phyloP scores from a whole-genome alignment of 2,113 vertebrate species.

The Orcinus orca region DNA sequence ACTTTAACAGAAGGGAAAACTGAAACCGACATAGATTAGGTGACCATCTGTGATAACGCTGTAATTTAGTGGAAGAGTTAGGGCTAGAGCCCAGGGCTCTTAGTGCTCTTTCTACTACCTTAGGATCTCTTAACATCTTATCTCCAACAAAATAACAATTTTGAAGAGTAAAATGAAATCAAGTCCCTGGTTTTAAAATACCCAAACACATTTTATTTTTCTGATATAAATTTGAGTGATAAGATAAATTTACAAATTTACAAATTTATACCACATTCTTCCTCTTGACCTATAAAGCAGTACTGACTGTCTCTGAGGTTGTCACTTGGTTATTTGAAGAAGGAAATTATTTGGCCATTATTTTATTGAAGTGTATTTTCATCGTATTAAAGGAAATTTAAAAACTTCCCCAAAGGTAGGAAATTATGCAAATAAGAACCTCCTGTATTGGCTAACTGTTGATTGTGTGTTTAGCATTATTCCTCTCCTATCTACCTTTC shows the following conservation, averaged over 20 bases:
- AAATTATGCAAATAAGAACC: not conserved
- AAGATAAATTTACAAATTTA: not conserved
- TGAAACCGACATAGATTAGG: not conserved
- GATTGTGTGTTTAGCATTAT: not conserved
- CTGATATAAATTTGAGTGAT: not conserved
- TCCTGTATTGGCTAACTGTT: not conserved
- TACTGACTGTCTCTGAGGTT: not conserved
- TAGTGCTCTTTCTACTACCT: not conserved
- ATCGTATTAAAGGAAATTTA: not conserved
- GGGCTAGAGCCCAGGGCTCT: not conserved
- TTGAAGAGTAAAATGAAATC: not conserved
- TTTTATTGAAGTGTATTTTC: not conserved
- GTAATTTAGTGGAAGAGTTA: not conserved
- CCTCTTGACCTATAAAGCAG: not conserved
- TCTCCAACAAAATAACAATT: not conserved
- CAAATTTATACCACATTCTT: not conserved
- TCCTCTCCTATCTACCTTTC: not conserved
- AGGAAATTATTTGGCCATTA: not conserved
- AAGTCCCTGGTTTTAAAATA: not conserved
- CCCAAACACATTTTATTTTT: not conserved
- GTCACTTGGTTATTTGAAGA: not conserved
- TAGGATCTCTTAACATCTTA: not conserved
- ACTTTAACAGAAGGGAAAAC: not conserved
- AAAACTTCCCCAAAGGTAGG: not conserved
- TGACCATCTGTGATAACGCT: not conserved